Evolutionary conservation across 1,140 invertebrate species (phyloP), one percentile per base, ranked within the genome.

Genomic region (Berghia stephanieae): DNA sequence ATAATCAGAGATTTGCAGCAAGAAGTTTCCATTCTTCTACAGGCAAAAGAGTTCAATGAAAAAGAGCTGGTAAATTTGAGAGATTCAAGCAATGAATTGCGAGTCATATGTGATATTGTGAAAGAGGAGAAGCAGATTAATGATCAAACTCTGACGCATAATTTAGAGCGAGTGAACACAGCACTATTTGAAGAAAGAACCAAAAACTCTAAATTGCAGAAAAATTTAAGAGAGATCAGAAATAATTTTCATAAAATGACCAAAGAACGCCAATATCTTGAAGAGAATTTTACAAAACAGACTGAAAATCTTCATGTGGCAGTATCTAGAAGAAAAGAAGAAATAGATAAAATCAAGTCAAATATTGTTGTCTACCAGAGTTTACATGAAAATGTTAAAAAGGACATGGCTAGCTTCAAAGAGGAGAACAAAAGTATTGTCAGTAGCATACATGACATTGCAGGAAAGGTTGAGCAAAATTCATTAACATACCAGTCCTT

Each of bases 41-140:
- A 81, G 74, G 78, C 79, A 38, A 82, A 78, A 49, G 79, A 75
- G 36, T 74, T 63, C 27, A 78, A 81, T 24, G 83, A 83, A 44
- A 52, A 78, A 27, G 80, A 83, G 44, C 63, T 78, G 68, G 43
- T 43, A 3, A 77, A 74, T 38, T 49, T 79, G 24, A 75, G 72
- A 43, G 79, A 81, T 21, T 72, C 57, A n/a, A 55, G 79, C 16
- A 77, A 79, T 27, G 77, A 83, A 24, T 72, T 83, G n/a, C 63
- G 78, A 52, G 76, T 79, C 55, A 81, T 78, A 66, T 77, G 80
- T 24, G 77, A 72, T 60, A 82, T 80, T 52, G 78, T 49, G 67
- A 75, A 75, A 52, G 79, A 78, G 16, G 76, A 78, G 46, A 78
- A 78, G 74, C 78, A 75, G 76, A 80, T 78, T 75, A 84, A 75